Evolutionary conservation across 2,888 invertebrate genomes (phyloP).

Genomic region (Luperina testacea): DNA sequence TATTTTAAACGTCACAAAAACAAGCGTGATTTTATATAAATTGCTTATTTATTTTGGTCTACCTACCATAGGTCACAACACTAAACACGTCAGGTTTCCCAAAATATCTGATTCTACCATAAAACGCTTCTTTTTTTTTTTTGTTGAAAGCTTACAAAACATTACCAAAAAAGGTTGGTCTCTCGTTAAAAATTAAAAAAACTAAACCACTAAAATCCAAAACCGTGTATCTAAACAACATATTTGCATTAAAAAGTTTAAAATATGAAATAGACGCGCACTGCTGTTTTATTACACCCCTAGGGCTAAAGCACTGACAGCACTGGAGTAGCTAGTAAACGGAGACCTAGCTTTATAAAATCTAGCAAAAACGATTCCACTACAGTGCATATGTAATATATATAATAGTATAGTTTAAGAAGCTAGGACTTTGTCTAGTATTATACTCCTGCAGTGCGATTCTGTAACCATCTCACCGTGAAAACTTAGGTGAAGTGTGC

Average conservation of each 20-base stretch:
- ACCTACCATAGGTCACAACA: not conserved
- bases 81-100: not conserved
- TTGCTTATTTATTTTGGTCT: not conserved
- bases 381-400: not conserved
- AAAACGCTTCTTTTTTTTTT: not conserved
- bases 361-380: not conserved
- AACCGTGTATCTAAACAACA: constrained; percentile 53
- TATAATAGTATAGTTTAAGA: too few relatives aligned
- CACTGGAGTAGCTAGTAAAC: not conserved
- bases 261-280: constrained; percentile 57
- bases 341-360: not conserved
- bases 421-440: not conserved
- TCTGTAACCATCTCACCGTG: too few relatives aligned
- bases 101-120: not conserved
- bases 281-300: constrained; percentile 59
- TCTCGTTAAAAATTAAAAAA: not conserved
- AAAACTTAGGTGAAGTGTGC: too few relatives aligned
- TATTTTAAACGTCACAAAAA: too few relatives aligned
- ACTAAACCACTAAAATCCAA: constrained; percentile 22
- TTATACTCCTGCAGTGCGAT: constrained; percentile 24
- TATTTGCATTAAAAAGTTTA: constrained; percentile 65
- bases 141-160: not conserved
- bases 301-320: constrained; percentile 24
- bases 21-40: too few relatives aligned
- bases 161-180: not conserved